These are phyloP conservation scores for Erythrocercus mccallii DNA, from an alignment of 2,113 vertebrate genomes.

Conservation along the genomic window DNA sequence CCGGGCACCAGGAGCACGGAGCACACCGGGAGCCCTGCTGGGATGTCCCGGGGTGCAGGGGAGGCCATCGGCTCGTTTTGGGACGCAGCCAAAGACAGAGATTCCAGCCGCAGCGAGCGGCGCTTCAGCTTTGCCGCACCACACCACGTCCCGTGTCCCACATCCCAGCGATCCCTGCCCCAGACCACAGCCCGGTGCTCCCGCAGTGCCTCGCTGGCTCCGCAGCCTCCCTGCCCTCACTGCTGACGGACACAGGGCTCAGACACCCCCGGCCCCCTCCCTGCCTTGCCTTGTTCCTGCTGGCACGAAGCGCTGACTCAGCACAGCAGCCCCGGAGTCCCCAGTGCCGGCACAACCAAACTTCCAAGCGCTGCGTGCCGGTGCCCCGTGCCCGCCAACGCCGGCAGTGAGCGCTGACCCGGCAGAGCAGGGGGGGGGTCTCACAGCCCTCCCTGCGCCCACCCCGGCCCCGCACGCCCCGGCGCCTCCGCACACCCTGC, in stretches of 20 bases:
- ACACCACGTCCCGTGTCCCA: accelerated
- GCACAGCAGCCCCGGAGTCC: background rate
- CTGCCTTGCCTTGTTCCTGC: background rate
- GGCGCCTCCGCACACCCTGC: background rate
- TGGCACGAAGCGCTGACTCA: background rate
- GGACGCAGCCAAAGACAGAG: background rate
- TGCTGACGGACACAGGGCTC: background rate
- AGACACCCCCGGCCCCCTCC: background rate
- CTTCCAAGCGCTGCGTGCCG: background rate
- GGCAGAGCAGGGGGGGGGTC: background rate
- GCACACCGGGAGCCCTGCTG: background rate
- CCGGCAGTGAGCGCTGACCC: background rate
- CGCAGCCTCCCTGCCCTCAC: background rate
- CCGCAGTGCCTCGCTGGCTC: background rate
- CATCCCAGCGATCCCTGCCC: background rate
- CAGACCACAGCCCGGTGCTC: background rate
- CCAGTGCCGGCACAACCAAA: background rate
- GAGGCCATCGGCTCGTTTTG: accelerated
- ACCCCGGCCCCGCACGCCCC: background rate
- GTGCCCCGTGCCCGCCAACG: background rate
- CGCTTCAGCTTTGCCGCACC: background rate
- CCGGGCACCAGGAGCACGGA: background rate
- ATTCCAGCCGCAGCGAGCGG: background rate
- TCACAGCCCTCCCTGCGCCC: accelerated
- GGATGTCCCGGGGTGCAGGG: background rate